These are phyloP conservation scores for Zaprionus nigranus DNA, from an alignment of 1,140 invertebrate genomes.

Conservation along the genomic window DNA sequence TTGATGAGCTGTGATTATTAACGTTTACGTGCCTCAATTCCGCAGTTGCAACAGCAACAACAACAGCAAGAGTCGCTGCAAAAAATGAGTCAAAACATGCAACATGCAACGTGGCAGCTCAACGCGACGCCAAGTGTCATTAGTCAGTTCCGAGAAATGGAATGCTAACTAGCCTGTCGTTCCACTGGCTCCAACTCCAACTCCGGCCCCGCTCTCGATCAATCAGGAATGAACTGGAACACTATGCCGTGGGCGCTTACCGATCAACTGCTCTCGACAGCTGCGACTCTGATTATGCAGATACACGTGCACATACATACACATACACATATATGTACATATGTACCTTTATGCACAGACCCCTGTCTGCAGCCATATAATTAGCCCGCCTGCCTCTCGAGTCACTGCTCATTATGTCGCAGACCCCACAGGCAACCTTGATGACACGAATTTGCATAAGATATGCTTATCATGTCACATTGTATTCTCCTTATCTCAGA, in stretches of 20 bases:
- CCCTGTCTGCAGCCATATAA: conserved; percentile 53
- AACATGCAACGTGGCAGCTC: conserved; percentile 57
- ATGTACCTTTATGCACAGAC: conserved; percentile 22
- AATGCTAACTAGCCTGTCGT: conserved; percentile 69
- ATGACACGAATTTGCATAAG: conserved; percentile 74
- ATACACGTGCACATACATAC: background rate
- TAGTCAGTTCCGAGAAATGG: conserved; percentile 75
- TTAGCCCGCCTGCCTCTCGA: conserved; percentile 64
- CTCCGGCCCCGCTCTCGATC: conserved; percentile 48
- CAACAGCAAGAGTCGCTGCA: background rate
- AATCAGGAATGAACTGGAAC: conserved; percentile 66
- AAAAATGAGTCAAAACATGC: conserved; percentile 31
- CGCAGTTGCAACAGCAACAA: conserved; percentile 16
- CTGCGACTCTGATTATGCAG: conserved; percentile 13
- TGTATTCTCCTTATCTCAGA: conserved; percentile 36
- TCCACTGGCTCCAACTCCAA: conserved; percentile 29
- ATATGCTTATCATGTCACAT: conserved; percentile 61
- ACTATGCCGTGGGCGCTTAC: conserved; percentile 67
- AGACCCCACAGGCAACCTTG: conserved; percentile 64
- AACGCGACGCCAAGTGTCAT: conserved; percentile 67
- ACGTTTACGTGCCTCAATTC: conserved; percentile 76
- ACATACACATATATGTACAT: background rate
- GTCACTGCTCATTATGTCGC: conserved; percentile 72
- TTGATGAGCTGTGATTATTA: conserved; percentile 82
- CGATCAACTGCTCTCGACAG: conserved; percentile 67